Evolutionary conservation across 2,888 invertebrate genomes (phyloP), one percentile per base, ranked within the genome.

Genomic region (Eubasilissa splendida): DNA sequence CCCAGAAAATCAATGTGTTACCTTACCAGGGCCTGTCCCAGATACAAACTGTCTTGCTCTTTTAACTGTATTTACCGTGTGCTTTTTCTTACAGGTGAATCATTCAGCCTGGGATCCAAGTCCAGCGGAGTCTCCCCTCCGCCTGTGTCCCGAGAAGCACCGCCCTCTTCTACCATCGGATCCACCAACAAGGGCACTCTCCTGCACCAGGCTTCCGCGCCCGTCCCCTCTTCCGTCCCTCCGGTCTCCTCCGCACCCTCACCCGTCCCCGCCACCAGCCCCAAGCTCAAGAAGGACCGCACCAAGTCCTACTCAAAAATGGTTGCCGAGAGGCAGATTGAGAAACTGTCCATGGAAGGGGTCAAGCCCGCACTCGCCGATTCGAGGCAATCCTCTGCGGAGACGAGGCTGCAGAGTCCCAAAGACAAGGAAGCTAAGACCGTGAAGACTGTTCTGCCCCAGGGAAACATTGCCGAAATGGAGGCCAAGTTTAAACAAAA

Each of bases 111-210:
- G 8, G 54, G 60, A 31, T 63, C 76, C 10, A 68, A 77, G 68
- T 7, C 59, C 12, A 22, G 58, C 14, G 59, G 77, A 42, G 68
- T 50, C 66, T 33, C 78, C 8, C 68, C 82, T 12, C 83, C 83
- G 2, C 85, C 86, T 68, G 84, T 85, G 63, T 85, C 85, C 58
- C 85, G 56, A 87, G 81, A 78, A 54, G 80, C 82, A 0, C 84
- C 83, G 4, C 83, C 86, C 85, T 76, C 85, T 84, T 76, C 85
- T 84, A 66, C 90, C 59, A 90, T 93, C 83, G 94, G 94, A 58
- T 94, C 94, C n/a, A 94, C 93, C 75, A 94, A 94, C 87, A 91
- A 92, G 84, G 94, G 94, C 82, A 94, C 94, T 56, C 90, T 94
- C 84, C 66, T 81, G 31, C 80, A 80, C 9, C 86, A 82, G 84